These are phyloP conservation scores for Cydia splendana DNA, from an alignment of 1,140 invertebrate genomes.

Conservation along the genomic window DNA sequence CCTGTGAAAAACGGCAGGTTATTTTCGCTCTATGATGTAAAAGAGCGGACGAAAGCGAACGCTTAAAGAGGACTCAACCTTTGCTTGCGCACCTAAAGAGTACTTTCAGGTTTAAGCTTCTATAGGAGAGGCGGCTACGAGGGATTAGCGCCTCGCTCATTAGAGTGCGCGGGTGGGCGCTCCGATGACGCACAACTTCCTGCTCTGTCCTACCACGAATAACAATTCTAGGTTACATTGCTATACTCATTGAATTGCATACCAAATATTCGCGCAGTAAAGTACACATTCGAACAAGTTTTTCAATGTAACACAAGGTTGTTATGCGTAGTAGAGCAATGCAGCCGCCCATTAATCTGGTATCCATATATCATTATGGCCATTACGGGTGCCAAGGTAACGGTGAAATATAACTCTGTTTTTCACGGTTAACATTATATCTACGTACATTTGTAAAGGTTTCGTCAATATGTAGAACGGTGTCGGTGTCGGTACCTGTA, in stretches of 20 bases:
- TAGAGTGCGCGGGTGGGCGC: constrained; percentile 38
- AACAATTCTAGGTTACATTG: no score
- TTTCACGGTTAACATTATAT: not conserved
- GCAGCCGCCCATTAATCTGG: not conserved
- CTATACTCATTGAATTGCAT: no score
- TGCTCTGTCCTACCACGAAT: not conserved
- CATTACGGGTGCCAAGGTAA: not conserved
- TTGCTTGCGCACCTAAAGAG: constrained; percentile 56
- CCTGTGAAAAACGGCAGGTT: constrained; percentile 53
- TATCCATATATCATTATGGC: not conserved
- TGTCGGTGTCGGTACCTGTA: constrained; percentile 72
- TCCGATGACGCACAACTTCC: constrained; percentile 29
- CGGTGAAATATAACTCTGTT: not conserved
- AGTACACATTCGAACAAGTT: not conserved
- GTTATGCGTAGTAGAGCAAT: not conserved
- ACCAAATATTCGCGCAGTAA: not conserved
- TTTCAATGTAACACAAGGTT: not conserved
- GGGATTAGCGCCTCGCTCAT: constrained; percentile 57
- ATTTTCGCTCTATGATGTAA: constrained; percentile 58
- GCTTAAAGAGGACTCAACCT: constrained; percentile 55
- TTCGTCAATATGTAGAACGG: not conserved
- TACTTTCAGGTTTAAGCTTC: constrained; percentile 51
- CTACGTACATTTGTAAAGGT: not conserved
- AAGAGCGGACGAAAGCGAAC: constrained; percentile 60
- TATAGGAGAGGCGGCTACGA: constrained; percentile 44